Evolutionary conservation across 2,888 invertebrate genomes (phyloP).

Genomic region (Hypomecis punctinalis): DNA sequence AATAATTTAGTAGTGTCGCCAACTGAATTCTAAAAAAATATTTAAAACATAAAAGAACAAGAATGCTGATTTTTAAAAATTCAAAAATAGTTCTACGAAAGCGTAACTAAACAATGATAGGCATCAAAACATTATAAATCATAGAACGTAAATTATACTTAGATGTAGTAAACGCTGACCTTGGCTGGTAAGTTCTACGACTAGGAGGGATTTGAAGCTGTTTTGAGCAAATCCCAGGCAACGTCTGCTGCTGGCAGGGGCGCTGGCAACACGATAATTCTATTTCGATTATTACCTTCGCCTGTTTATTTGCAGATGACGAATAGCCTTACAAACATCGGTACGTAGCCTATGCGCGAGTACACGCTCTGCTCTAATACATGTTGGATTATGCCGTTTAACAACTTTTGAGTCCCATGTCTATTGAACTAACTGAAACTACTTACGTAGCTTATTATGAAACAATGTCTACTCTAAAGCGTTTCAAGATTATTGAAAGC

Average conservation of each 20-base stretch:
- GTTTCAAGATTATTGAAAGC: too few species aligned
- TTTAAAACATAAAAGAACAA: too few species aligned
- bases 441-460: too few species aligned
- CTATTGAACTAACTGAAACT: neutral
- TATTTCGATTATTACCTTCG: conserved; percentile 85
- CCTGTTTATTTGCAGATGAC: conserved; percentile 82
- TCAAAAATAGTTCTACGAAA: too few species aligned
- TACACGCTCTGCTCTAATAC: conserved; percentile 1
- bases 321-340: conserved; percentile 71
- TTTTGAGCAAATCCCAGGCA: conserved; percentile 66
- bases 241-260: conserved; percentile 68
- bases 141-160: neutral
- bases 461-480: too few species aligned
- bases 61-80: too few species aligned
- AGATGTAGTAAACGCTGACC: conserved; percentile 22
- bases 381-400: conserved; percentile 9
- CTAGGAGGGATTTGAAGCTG: conserved; percentile 45
- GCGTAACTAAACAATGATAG: too few species aligned
- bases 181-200: conserved; percentile 32
- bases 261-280: conserved; percentile 75
- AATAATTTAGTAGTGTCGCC: too few species aligned
- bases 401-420: neutral
- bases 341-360: conserved; percentile 46
- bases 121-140: neutral
- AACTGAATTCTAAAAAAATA: too few species aligned